Evolutionary conservation across 2,888 invertebrate genomes (phyloP), one percentile per base, ranked within the genome.

Genomic region (Bruchidius siliquastri): DNA sequence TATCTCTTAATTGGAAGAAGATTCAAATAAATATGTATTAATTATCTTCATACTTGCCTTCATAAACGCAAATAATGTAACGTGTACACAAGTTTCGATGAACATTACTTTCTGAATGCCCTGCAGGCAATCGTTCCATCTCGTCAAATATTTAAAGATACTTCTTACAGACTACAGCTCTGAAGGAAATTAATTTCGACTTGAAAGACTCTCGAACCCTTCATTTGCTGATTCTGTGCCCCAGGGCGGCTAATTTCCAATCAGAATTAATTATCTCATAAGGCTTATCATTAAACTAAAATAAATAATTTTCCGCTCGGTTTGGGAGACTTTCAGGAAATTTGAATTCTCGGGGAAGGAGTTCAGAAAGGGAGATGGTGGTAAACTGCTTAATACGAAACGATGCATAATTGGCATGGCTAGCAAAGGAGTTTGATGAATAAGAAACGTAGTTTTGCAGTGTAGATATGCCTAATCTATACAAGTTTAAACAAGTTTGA

Each of bases 291-390:
- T 67, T 49, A 30, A 72, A 67, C 72, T 22, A 67, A 30, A 72
- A 72, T 67, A 66, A 72, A 72, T 72, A 71, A 71, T 71, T 71
- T 71, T 71, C 21, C 71, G 71, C 71, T 22, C 30, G 21, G 30
- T 71, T 71, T 49, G 32, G 20, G 22, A 20, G 30, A 71, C 30
- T 71, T 30, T 71, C 22, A 26, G 71, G 32, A 71, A 49, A 49
- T 13, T 49, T 49, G 49, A 49, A 49, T 13, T 8, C 49, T 13
- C 49, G 18, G 1, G 49, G 18, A 49, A 13, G 49, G 49, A 49
- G 18, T 13, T 13, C 1, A 49, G 49, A 13, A 49, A 49, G 49
- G 49, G 13, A 49, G 49, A 49, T 18, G 6, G 13, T 49, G 13
- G 49, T 8, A 13, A 49, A 49, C 13, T 49, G 49, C 49, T 49